Conservation (phyloP, 2,113 vertebrate species). For the Porphyrio hochstetteri region DNA sequence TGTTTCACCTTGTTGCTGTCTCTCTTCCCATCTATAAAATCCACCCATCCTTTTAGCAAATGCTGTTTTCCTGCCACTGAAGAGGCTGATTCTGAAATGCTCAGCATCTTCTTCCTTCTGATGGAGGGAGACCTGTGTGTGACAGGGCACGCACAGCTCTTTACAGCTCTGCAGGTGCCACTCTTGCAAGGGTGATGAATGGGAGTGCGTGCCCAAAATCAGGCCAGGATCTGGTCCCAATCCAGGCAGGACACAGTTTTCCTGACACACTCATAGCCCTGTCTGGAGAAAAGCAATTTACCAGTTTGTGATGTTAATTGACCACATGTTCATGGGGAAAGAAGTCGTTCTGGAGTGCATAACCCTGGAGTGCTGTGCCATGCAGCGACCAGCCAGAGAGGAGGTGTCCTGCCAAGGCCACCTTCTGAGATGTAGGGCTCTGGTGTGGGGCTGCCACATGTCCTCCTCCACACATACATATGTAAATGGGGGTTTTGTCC, state of each 20-base stretch:
- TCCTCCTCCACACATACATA: fast-evolving
- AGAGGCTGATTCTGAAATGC: background rate
- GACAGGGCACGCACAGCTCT: background rate
- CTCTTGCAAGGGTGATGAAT: background rate
- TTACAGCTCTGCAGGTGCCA: background rate
- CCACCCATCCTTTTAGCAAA: fast-evolving
- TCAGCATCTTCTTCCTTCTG: background rate
- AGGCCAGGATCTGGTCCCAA: background rate
- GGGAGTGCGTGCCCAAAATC: background rate
- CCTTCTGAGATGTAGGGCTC: background rate
- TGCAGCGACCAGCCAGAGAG: background rate
- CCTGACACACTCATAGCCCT: background rate
- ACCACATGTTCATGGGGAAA: background rate
- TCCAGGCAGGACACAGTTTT: background rate
- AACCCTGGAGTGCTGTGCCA: background rate
- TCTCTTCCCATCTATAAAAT: background rate
- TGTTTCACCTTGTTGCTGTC: background rate
- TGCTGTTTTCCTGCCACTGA: background rate
- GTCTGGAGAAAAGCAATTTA: background rate
- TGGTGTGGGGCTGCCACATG: fast-evolving
- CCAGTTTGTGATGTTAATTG: background rate
- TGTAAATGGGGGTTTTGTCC: background rate
- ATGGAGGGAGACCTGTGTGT: background rate
- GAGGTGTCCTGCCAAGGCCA: background rate
- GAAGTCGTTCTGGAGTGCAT: fast-evolving